These are phyloP conservation scores for Protonemura montana DNA, from an alignment of 2,888 invertebrate species.

Conservation along the genomic window DNA sequence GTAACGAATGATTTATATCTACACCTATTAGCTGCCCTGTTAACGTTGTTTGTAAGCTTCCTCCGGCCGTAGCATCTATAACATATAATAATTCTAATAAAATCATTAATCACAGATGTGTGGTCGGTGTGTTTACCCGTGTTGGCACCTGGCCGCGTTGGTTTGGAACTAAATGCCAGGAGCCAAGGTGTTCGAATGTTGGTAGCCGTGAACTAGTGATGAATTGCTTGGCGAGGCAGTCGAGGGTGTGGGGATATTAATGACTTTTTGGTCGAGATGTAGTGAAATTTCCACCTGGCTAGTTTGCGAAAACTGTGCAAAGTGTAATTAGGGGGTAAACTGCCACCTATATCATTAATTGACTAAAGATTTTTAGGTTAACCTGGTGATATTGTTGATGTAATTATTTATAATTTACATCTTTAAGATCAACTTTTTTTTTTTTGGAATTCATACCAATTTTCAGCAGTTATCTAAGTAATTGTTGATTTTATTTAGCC, in stretches of 20 bases:
- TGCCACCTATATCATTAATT: no score
- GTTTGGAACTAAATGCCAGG: background rate
- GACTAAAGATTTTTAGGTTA: no score
- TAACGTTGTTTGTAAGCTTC: background rate
- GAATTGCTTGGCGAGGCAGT: background rate
- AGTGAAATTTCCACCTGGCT: background rate
- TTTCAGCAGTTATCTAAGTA: no score
- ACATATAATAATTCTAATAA: background rate
- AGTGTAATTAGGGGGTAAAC: no score
- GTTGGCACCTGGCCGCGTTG: background rate
- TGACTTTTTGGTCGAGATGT: background rate
- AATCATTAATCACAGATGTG: background rate
- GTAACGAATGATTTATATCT: background rate
- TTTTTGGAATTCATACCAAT: no score
- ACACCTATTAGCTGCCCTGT: background rate
- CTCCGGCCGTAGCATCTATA: background rate
- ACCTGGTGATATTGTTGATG: no score
- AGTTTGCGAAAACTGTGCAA: background rate
- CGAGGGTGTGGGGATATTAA: background rate
- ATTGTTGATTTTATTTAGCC: no score
- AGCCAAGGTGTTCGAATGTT: background rate
- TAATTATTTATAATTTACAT: no score
- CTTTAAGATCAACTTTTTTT: no score
- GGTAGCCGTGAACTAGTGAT: background rate
- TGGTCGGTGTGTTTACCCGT: background rate